Conservation (phyloP, 2,797 vertebrate genomes). For the Trachurus trachurus region DNA sequence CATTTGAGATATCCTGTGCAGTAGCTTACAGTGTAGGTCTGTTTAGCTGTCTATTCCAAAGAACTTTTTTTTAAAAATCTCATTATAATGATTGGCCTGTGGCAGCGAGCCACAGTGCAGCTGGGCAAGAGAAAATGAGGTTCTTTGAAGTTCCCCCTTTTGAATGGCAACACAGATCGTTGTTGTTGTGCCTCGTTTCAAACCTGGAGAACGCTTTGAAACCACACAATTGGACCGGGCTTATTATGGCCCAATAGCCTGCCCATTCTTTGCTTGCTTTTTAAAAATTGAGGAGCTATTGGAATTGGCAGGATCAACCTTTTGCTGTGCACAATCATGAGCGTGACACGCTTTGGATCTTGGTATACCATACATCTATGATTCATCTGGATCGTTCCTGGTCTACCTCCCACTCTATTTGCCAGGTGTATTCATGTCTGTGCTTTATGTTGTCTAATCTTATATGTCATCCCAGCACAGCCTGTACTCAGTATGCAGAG, state of each 20-base stretch:
- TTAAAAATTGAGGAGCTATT: slow-evolving; percentile 34
- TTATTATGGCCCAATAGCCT: slow-evolving; percentile 52
- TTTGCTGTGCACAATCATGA: slow-evolving; percentile 9
- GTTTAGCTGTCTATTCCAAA: slow-evolving; percentile 48
- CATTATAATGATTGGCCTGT: slow-evolving; percentile 73
- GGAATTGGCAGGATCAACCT: slow-evolving; percentile 40
- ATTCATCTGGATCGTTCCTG: slow-evolving; percentile 45
- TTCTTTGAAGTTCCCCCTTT: slow-evolving; percentile 76
- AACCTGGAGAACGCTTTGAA: slow-evolving; percentile 68
- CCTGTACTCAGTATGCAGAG: slow-evolving; percentile 1
- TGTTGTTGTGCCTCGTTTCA: slow-evolving; percentile 63
- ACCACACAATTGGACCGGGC: slow-evolving; percentile 47
- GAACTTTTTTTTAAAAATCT: slow-evolving; percentile 44
- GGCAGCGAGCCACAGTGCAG: slow-evolving; percentile 66
- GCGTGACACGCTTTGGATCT: slow-evolving; percentile 16
- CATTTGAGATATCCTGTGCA: slow-evolving; percentile 29
- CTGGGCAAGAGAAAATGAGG: slow-evolving; percentile 67
- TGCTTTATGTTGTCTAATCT: slow-evolving; percentile 10
- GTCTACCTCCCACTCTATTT: slow-evolving; percentile 13
- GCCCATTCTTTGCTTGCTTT: slow-evolving; percentile 27
- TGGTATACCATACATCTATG: slow-evolving; percentile 21
- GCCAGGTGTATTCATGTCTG: slow-evolving; percentile 7
- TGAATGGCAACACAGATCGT: slow-evolving; percentile 63
- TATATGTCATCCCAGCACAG: slow-evolving; percentile 14
- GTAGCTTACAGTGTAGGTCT: slow-evolving; percentile 23